These are phyloP conservation scores for Andricus quercusramuli DNA, from an alignment of 2,888 invertebrate species.

Conservation along the genomic window DNA sequence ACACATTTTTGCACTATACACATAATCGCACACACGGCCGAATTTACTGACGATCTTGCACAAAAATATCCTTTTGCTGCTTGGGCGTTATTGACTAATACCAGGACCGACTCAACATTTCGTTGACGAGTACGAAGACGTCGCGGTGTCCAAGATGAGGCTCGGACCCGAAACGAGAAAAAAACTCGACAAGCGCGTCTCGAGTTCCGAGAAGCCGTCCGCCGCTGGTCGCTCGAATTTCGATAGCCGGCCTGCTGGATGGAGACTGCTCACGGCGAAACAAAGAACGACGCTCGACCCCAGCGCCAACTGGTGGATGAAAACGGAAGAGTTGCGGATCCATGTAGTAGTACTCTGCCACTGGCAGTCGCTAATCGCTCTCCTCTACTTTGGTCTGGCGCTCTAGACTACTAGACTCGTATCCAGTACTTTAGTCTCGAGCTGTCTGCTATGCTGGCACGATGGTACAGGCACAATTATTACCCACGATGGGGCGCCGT, in stretches of 20 bases:
- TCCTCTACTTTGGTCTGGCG: not conserved
- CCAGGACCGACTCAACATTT: not conserved
- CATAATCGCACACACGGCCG: not conserved
- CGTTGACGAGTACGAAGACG: not conserved
- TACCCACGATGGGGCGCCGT: not conserved
- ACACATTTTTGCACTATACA: not conserved
- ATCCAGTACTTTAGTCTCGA: too few species aligned
- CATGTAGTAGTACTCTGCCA: slow-evolving; percentile 62
- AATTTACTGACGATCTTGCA: not conserved
- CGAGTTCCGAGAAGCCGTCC: slow-evolving; percentile 26
- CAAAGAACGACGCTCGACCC: slow-evolving; percentile 58
- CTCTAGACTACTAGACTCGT: not conserved
- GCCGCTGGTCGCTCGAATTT: slow-evolving; percentile 48
- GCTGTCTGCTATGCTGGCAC: not conserved
- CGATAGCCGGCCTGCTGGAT: slow-evolving; percentile 56
- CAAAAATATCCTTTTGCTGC: not conserved
- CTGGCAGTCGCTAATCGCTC: not conserved
- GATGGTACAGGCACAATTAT: not conserved
- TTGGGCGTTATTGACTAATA: not conserved
- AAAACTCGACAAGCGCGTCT: slow-evolving; percentile 40
- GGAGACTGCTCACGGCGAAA: slow-evolving; percentile 58
- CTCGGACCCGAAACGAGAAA: slow-evolving; percentile 11
- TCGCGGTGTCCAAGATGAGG: slow-evolving; percentile 9
- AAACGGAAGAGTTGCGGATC: slow-evolving; percentile 77
- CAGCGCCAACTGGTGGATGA: slow-evolving; percentile 48